Evolutionary conservation across 2,888 invertebrate genomes (phyloP).

Genomic region (Drosophila algonquin): DNA sequence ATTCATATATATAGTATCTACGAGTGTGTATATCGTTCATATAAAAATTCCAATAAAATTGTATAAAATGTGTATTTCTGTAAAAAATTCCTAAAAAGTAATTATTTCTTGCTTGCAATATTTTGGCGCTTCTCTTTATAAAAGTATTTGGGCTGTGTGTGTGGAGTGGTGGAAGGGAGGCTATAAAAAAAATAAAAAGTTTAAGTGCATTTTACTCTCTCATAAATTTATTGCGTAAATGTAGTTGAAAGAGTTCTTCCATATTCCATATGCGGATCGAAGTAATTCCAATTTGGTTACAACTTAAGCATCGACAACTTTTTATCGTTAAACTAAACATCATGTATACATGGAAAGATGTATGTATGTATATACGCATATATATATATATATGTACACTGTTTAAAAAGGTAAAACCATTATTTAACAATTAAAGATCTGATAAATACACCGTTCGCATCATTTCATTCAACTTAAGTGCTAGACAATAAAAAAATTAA

Average conservation of each 20-base stretch:
- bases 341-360: conserved; percentile 30
- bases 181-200: conserved; percentile 30
- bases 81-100: conserved; percentile 60
- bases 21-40: conserved; percentile 36
- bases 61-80: conserved; percentile 62
- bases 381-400: conserved; percentile 61
- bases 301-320: conserved; percentile 55
- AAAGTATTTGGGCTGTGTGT: conserved; percentile 28
- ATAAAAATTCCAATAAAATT: conserved; percentile 71
- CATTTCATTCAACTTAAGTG: conserved; percentile 47
- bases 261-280: conserved; percentile 38
- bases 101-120: conserved; percentile 66
- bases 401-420: conserved; percentile 46
- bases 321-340: conserved; percentile 36
- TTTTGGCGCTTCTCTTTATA: conserved; percentile 63
- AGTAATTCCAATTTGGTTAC: conserved; percentile 64
- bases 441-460: conserved; percentile 66
- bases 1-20: conserved; percentile 24
- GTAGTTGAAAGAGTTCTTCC: conserved; percentile 42
- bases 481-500: conserved; percentile 58
- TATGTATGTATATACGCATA: conserved; percentile 43
- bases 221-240: conserved; percentile 45
- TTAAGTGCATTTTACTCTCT: conserved; percentile 45
- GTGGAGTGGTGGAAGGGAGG: conserved; percentile 30
- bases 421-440: conserved; percentile 62